Evolutionary conservation across 2,797 vertebrate species (phyloP), one percentile per base, ranked within the genome.

Genomic region (Botia kubotai): DNA sequence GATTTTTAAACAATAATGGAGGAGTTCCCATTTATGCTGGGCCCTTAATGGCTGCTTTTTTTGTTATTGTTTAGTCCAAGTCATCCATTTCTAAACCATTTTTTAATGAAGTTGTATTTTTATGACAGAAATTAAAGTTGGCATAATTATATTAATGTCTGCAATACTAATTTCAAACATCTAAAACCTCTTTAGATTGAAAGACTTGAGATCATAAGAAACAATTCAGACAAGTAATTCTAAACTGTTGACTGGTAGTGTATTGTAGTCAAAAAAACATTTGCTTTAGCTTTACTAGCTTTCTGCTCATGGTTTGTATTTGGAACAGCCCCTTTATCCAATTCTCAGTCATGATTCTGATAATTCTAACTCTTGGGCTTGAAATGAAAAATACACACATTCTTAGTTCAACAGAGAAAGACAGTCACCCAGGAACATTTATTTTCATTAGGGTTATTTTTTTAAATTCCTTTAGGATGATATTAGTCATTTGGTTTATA

Each of bases 371-470:
- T 82, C 36, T 33, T 53, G 13, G 11, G 21, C 68, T 53, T 63
- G 70, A 81, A 74, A 75, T 63, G 60, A 57, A 69, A 26, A 77
- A 83, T 83, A 3, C 33, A 33, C 4, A 50, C 53, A 68, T 78
- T 58, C 46, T 70, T 67, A 79, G 71, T 77, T 80, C 58, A 74
- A 77, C 75, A 84, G 68, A 84, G 69, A 66, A 46, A 43, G 70
- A 67, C 63, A 77, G 80, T 72, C 58, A 70, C 62, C 12, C 50
- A 73, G 69, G n/a, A 13, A 11, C 53, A 19, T 3, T 66, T 43
- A 68, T 50, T 77, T 43, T 3, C 33, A 33, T 33, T 5, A 33
- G 33, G 46, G 53, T 57, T 46, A 26, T 39, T 75, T 66, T 66
- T 33, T 33, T 2, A 26, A 26, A 52, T 66, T 52, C 26, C 36